Percentiles rank a stretch among this genome's conserved stretches.
Conservation (phyloP, 2,888 invertebrate genomes). For the Ischnura elegans region DNA sequence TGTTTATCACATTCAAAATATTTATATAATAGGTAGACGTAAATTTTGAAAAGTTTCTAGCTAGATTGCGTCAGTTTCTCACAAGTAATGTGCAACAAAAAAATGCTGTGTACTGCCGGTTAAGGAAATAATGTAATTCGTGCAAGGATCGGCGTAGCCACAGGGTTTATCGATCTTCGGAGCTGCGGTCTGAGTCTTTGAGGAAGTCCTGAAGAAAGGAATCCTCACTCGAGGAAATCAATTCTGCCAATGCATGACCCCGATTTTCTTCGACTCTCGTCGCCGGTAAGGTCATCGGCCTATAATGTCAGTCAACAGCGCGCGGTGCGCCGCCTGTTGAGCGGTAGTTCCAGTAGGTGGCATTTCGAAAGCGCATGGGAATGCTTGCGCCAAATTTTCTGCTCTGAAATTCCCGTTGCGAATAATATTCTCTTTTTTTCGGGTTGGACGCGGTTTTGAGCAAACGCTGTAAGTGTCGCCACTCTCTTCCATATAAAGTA, state of each 20-base stretch:
- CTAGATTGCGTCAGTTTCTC: too few species aligned
- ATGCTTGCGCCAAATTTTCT: not conserved
- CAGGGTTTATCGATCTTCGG: not conserved
- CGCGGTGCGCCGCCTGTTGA: not conserved
- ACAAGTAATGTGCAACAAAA: too few species aligned
- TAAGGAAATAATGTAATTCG: too few species aligned
- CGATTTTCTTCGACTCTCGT: slow-evolving; percentile 19
- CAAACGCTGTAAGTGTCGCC: too few species aligned
- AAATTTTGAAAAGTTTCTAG: too few species aligned
- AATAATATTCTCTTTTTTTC: not conserved
- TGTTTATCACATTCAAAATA: too few species aligned
- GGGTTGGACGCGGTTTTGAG: not conserved
- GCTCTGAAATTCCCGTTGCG: not conserved
- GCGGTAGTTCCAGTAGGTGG: not conserved
- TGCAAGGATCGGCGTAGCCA: not conserved
- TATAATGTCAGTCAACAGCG: not conserved
- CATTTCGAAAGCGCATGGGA: not conserved
- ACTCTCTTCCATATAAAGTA: not conserved
- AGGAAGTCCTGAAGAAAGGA: not conserved
- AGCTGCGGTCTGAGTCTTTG: not conserved
- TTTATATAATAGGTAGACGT: too few species aligned
- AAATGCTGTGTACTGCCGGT: too few species aligned
- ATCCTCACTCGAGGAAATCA: not conserved
- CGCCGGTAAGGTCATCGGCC: not conserved
- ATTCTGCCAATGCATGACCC: slow-evolving; percentile 5